Evolutionary conservation across 2,888 invertebrate species (phyloP), one percentile per base, ranked within the genome.

Genomic region (Hybos culiciformis): DNA sequence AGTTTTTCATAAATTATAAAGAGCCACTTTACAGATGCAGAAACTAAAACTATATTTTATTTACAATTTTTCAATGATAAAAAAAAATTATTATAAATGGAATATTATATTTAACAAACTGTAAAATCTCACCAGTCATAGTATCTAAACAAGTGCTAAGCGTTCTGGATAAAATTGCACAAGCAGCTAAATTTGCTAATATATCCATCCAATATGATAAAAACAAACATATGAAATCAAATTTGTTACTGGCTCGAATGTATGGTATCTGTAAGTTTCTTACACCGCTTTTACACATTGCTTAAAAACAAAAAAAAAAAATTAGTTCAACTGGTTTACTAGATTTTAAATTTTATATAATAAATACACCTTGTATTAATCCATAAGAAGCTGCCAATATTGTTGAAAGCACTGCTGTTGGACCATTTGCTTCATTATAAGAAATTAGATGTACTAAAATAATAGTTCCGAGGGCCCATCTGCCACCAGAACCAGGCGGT

Each of bases 121-220:
- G n/a, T n/a, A n/a, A n/a, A n/a, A n/a, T n/a, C n/a, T n/a, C n/a
- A n/a, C 69, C 70, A 42, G 70, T 72, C 62, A 73, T 70, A 49
- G 73, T 72, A 56, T 74, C 74, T 48, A 74, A 61, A 24, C 73
- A 72, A 37, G 71, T 69, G 49, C 73, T 73, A n/a, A 74, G 60
- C 1, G 73, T 68, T 37, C 74, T 62, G 34, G 72, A 71, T 46
- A 73, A 65, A 2, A 70, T 69, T 1, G 70, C 71, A 47, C 70
- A 70, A 32, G 72, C 71, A 45, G 70, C 65, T 54, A 74, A 57
- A 50, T 70, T 61, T 31, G 70, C 68, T 54, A 74, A 55, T 21
- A 70, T 63, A 51, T 72, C 70, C 54, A 72, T 59, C 74, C 74
- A 74, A 42, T 68, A 61, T 47, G 69, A 66, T 48, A 73, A 53